Evolutionary conservation across 2,113 vertebrate species (phyloP).

Genomic region (Strix aluco): DNA sequence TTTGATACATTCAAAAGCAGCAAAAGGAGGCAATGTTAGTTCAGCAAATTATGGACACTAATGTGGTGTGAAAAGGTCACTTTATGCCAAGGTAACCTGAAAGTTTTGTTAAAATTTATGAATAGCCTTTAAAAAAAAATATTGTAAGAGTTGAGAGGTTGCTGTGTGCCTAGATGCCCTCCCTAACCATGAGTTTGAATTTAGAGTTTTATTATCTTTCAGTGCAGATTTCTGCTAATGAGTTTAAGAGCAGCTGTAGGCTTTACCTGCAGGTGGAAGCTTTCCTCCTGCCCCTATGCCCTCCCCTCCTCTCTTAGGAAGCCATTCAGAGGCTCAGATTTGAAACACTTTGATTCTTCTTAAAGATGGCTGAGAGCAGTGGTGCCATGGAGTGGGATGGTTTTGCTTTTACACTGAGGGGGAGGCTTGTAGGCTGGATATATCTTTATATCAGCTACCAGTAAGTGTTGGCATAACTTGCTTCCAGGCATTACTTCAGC

Average conservation of each 20-base stretch:
- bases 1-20: slow-evolving; percentile 1
- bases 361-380: neutral
- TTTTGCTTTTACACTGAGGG: neutral
- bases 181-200: neutral
- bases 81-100: neutral
- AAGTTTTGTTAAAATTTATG: neutral
- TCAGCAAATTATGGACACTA: neutral
- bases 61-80: neutral
- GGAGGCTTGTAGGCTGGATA: neutral
- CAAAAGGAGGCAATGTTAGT: neutral
- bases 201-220: neutral
- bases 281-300: neutral
- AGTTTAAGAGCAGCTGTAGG: neutral
- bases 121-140: neutral
- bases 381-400: neutral
- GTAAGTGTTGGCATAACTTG: neutral
- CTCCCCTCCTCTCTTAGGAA: neutral
- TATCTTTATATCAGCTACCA: neutral
- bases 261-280: neutral
- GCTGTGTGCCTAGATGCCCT: neutral
- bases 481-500: neutral
- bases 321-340: neutral
- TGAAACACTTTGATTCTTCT: neutral
- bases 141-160: neutral
- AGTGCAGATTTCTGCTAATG: neutral